phyloP scores from a whole-genome alignment of 2,113 vertebrate genomes.

The Psilopsiagon aurifrons region DNA sequence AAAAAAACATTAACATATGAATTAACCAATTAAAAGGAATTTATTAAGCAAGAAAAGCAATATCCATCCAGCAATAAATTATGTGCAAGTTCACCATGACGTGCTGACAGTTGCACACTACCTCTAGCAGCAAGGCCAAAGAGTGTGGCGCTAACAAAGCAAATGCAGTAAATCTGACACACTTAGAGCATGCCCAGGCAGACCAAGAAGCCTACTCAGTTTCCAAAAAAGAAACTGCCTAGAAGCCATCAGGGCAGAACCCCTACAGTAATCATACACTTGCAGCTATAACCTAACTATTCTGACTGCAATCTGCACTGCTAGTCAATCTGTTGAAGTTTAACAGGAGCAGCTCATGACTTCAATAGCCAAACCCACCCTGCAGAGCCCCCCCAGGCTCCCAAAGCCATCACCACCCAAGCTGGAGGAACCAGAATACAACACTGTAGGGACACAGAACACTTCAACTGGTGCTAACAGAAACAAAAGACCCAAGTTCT shows the following conservation, averaged over 20 bases:
- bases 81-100: neutral
- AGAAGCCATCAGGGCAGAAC: neutral
- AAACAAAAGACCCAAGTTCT: neutral
- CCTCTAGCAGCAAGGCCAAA: neutral
- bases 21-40: neutral
- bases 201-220: neutral
- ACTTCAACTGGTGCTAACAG: neutral
- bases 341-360: neutral
- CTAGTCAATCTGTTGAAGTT: neutral
- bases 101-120: neutral
- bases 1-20: neutral
- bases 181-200: fast-evolving
- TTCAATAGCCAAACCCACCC: neutral
- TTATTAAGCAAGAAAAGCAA: neutral
- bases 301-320: neutral
- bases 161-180: neutral
- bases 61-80: neutral
- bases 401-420: neutral
- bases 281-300: neutral
- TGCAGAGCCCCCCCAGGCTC: neutral
- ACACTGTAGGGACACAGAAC: neutral
- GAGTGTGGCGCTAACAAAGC: neutral
- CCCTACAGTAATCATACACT: neutral
- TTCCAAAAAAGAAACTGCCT: neutral
- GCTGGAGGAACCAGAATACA: neutral